Base-by-base conservation (phyloP, 2,113 vertebrate genomes). In the Prionailurus bengalensis region DNA sequence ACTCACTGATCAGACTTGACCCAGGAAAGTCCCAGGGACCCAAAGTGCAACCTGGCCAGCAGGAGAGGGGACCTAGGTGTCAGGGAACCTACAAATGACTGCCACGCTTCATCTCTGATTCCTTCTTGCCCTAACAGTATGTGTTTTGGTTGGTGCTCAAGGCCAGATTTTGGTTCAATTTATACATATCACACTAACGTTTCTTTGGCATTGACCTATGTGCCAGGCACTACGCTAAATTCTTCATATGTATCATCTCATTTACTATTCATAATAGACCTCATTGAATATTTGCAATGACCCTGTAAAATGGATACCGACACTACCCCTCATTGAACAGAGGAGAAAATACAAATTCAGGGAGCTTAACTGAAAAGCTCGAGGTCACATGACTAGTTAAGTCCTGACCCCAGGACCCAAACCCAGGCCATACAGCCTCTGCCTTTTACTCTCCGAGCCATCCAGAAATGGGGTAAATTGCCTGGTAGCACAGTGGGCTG, bases 281-380 rank as follows among this genome's bases (percentile, higher is more conserved):
- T 96, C 66, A 1, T 66, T 91, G 89, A 89, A 36, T 95, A 93
- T 82, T 92, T 42, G 25, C 79, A 94, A 15, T 63, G 53, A 78
- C 53, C 79, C 94, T 86, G 16, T 14, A 48, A 90, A 31, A 16
- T 27, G 36, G n/a, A 85, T 29, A 42, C 16, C 58, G 33, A 90
- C 71, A 85, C 76, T 25, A 81, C 7, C 66, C 36, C 39, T 89
- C 89, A 23, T 7, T 88, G 81, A 82, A 94, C 42, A 84, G 68
- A 81, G 80, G 71, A 85, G 76, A 66, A 84, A 71, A 88, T 3
- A 61, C 36, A 95, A 42, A 39, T 68, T 48, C 13, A 4, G 36
- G 19, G 76, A 91, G 29, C 45, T 88, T 39, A 21, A 58, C 45
- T 48, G 85, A 85, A 45, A 85, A 94, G 85, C 45, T 93, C 78